Base-by-base conservation (phyloP, 2,888 invertebrate species). In the Odontocerum albicorne region DNA sequence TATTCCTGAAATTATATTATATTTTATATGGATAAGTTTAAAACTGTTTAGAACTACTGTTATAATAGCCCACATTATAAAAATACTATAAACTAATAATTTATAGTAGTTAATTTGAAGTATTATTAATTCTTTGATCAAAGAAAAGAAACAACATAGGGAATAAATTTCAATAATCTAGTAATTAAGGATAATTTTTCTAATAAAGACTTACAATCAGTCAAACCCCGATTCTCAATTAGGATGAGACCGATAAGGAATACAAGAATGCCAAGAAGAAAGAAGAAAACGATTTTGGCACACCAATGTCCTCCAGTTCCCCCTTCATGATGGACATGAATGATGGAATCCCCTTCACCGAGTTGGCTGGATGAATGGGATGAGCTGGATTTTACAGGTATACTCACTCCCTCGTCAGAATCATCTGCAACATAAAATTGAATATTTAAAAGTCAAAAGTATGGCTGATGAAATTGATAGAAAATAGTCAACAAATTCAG, bases 241-340 rank as follows among this genome's bases (percentile, higher is more conserved):
- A 91, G 87, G 57, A 91, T 90, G 46, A 92, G 71, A 55, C 88
- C 89, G 67, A 91, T 83, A 54, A 90, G 80, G 40, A 86, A 84
- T 56, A 87, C 71, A 22, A 92, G 79, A 50, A 86, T 80, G 43
- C 85, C 85, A 62, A 92, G 77, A 19, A 92, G 72, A 1, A 84
- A 73, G 67, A 92, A 90, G 72, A 92, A 92, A 65, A 92, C 81
- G 51, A 92, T 77, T 73, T 90, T 90, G 27, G 91, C 89, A 71
- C 90, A 90, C 81, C 89, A 86, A 67, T 90, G 89, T 22, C 91
- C 92, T 36, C 90, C 90, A 12, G 89, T 88, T 38, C 84, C 84
- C 63, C 81, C 84, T 35, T 91, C 90, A 63, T 87, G 85, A 44
- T 88, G 83, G 17, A 90, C 81, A 68, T 92, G 91, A 66, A 92